Base-by-base conservation (phyloP, 1,140 invertebrate species). In the Orius insidiosus region DNA sequence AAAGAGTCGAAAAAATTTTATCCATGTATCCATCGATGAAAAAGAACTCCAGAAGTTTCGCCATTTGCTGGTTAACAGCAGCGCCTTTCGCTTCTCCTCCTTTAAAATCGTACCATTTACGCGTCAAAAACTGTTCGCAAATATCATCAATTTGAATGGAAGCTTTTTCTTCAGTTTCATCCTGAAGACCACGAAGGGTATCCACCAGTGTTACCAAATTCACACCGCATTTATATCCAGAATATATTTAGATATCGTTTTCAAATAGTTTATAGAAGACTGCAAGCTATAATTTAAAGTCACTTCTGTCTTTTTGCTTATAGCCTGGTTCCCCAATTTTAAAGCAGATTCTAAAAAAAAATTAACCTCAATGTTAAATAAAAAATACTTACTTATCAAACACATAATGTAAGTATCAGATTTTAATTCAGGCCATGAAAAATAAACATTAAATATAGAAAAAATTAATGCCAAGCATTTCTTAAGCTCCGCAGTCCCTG, bases 341-440 rank as follows among this genome's bases (percentile, higher is more conserved):
- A 40, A 39, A 10, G 40, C 11, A 15, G 18, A 13, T 36, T 47
- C 45, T 47, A 32, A 19, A 24, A 8, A 46, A 45, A 32, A 40
- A n/a, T n/a, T n/a, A n/a, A n/a, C n/a, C n/a, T n/a, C n/a, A n/a
- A n/a, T n/a, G n/a, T n/a, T n/a, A n/a, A n/a, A n/a, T n/a, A n/a
- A n/a, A n/a, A 44, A 16, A 10, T 65, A 32, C 11, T 59, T 62
- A 66, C 72, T 65, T 59, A 69, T 70, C 19, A 82, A 59, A 44
- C 80, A 56, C 37, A 57, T 51, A 2, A 64, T 55, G 50, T 76
- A 67, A 37, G 66, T 66, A 1, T 63, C 60, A 55, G 70, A 71
- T 45, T 68, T 65, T 60, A 85, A 85, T 40, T 78, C 79, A 55
- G 71, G 71, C 84, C 84, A 88, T 37, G 71, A 74, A 47, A 87